Evolutionary conservation across 2,113 vertebrate genomes (phyloP), one percentile per base, ranked within the genome.

Genomic region (Ictidomys tridecemlineatus): DNA sequence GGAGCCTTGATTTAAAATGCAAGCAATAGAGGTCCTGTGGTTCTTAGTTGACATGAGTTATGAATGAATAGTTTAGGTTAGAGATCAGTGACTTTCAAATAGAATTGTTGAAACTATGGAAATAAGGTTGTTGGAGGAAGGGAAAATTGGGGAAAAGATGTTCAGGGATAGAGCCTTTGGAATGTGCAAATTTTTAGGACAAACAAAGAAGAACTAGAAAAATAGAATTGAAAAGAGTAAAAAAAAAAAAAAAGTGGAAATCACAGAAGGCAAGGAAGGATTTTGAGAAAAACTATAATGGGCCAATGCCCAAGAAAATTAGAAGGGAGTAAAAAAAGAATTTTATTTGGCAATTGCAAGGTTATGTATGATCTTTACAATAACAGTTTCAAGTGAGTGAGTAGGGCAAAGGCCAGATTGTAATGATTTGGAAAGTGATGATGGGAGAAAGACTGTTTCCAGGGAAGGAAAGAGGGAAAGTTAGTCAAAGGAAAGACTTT

Each of bases 171-270:
- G 78, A 85, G 34, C 14, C 32, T 91, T 8, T 85, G 39, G 53
- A 85, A 69, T 67, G 51, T n/a, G 84, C 65, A 83, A 17, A 67
- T 30, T 78, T 85, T 65, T 61, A 96, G n/a, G 32, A 79, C 28
- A 77, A 65, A 78, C 73, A 24, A 94, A 85, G 22, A 79, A 89
- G 77, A 93, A 80, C 24, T 61, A 93, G 42, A 82, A 89, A 82
- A 61, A 13, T 61, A 83, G 17, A 20, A 72, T 42, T 91, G 73
- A 77, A 70, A 74, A 74, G 45, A 82, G 2, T 83, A 37, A 84
- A 58, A 69, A 80, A 94, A 74, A 94, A 74, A 84, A 58, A 69
- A 80, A 94, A 74, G 13, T 65, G n/a, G 42, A 76, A 91, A 58
- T 70, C 56, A 69, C 10, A 69, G 8, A 63, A 77, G 51, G 14